Base-by-base conservation (phyloP, 2,888 invertebrate genomes). In the Coleophora flavipennella region DNA sequence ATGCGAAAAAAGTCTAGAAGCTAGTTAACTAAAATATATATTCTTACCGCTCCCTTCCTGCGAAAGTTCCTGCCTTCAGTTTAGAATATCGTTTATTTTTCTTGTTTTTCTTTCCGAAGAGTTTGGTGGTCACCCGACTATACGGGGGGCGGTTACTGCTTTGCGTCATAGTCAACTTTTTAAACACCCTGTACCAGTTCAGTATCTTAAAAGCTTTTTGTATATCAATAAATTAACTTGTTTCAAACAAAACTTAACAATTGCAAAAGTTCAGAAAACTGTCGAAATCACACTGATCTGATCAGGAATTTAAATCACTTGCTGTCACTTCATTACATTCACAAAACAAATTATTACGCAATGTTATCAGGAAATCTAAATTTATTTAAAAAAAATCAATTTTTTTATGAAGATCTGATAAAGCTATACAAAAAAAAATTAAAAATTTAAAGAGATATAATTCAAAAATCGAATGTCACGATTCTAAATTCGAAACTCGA, bases 61-160 rank as follows among this genome's bases (percentile, higher is more conserved):
- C 58, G 39, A 73, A 81, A 0, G 77, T 79, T 2, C 76, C 79
- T 20, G 74, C 49, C 60, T 80, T 83, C 29, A 54, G 53, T 55
- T 81, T 83, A 27, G 54, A 50, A 45, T 64, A 54, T 29, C 72
- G 60, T 55, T 74, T 83, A 3, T 48, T 72, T 44, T 80, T 83
- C 62, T 83, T 81, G 41, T 54, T 75, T 46, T 81, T 83, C 61
- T 80, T 72, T 28, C 81, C 78, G 45, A 83, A 83, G 11, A 83
- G 52, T 50, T 79, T 83, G 46, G 66, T 72, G 2, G 78, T 63
- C 45, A 78, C 71, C 51, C 71, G 56, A 49, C 54, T 65, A 46
- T 77, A 73, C 40, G 74, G 68, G 35, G 75, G 70, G 43, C 74
- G 63, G 1, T 53, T 50, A 44, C 74, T 70, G 40, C 61, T 72